phyloP scores from a whole-genome alignment of 2,888 invertebrate genomes.

The Standfussiana lucernea region DNA sequence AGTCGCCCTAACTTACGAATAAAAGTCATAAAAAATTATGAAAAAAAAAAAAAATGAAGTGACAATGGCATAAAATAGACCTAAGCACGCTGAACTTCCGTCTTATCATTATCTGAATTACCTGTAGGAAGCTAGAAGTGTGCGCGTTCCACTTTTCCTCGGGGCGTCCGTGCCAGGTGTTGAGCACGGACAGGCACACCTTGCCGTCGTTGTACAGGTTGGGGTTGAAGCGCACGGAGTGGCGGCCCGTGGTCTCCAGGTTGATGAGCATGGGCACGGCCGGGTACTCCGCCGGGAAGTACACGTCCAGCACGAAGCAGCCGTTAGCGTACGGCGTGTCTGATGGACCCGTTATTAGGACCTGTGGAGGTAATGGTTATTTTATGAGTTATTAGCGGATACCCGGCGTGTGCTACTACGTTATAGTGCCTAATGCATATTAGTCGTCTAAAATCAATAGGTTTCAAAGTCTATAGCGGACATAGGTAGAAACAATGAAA shows the following conservation, averaged over 20 bases:
- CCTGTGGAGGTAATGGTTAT: slow-evolving; percentile 84
- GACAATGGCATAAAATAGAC: too few species aligned
- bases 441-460: too few species aligned
- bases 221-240: slow-evolving; percentile 97
- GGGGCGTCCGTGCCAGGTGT: slow-evolving; percentile 99
- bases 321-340: slow-evolving; percentile 98
- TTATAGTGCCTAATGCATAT: too few species aligned
- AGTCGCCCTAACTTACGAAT: too few species aligned
- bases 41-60: too few species aligned
- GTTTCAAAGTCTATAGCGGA: too few species aligned
- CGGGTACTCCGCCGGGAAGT: slow-evolving; percentile 96
- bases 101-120: slow-evolving; percentile 61
- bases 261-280: slow-evolving; percentile 97
- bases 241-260: slow-evolving; percentile 96
- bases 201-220: slow-evolving; percentile 98
- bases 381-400: not conserved
- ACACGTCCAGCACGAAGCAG: slow-evolving; percentile 97
- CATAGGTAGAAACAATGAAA: too few species aligned
- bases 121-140: slow-evolving; percentile 97
- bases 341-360: slow-evolving; percentile 97
- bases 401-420: too few species aligned
- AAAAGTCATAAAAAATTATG: too few species aligned
- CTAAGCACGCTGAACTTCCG: too few species aligned
- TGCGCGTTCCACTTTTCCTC: slow-evolving; percentile 99
- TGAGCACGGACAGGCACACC: slow-evolving; percentile 97